phyloP scores from a whole-genome alignment of 2,113 vertebrate species.

The Antidorcas marsupialis region DNA sequence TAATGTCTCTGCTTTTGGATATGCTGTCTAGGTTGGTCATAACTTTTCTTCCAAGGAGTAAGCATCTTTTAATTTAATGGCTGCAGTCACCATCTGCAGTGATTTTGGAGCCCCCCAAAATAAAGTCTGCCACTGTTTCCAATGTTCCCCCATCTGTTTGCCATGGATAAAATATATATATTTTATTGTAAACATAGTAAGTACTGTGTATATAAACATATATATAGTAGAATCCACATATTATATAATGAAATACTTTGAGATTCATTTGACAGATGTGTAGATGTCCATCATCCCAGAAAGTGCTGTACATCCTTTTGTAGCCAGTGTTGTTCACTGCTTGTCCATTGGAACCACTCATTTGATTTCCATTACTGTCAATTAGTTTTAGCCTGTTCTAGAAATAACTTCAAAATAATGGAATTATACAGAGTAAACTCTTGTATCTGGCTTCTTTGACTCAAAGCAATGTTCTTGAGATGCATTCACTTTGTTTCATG shows the following conservation, averaged over 20 bases:
- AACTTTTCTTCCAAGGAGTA: not conserved
- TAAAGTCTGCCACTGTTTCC: not conserved
- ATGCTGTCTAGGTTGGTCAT: not conserved
- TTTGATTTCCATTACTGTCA: not conserved
- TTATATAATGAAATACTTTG: not conserved
- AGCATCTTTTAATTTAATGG: not conserved
- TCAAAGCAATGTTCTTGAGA: not conserved
- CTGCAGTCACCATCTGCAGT: not conserved
- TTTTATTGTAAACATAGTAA: not conserved
- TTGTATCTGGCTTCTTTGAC: not conserved
- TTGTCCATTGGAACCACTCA: not conserved
- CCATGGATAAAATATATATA: not conserved
- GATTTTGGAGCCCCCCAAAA: not conserved
- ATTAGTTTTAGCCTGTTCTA: not conserved
- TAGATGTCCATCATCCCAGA: not conserved
- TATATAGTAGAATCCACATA: not conserved
- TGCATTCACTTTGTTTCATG: not conserved
- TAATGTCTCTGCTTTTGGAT: not conserved
- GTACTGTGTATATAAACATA: not conserved
- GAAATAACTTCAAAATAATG: slow-evolving; percentile 1
- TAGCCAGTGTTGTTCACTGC: not conserved
- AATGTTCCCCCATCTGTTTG: not conserved
- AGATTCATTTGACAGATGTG: not conserved
- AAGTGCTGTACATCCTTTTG: not conserved
- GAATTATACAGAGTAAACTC: not conserved